phyloP scores from a whole-genome alignment of 2,797 vertebrate species.

The Melanotaenia maccullochi region DNA sequence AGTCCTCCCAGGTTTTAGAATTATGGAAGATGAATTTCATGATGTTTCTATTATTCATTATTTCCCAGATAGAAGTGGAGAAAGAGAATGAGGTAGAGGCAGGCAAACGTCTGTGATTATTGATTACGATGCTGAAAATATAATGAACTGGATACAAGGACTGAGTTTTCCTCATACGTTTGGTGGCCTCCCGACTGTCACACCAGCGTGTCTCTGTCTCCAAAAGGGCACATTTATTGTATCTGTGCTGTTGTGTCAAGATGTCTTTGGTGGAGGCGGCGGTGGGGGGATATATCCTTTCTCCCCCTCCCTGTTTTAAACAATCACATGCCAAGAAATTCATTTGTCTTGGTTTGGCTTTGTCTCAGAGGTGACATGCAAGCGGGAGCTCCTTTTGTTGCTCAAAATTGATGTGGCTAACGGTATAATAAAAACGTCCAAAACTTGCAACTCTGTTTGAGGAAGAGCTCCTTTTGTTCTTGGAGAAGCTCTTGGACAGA shows the following conservation, averaged over 20 bases:
- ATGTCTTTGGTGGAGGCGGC: constrained; percentile 14
- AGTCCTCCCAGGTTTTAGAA: constrained; percentile 58
- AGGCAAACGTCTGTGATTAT: constrained; percentile 61
- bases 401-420: constrained; percentile 78
- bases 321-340: constrained; percentile 75
- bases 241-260: constrained; percentile 75
- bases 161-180: constrained; percentile 56
- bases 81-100: constrained; percentile 42
- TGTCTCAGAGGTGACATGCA: constrained; percentile 79
- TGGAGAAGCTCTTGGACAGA: constrained; percentile 61
- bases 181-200: constrained; percentile 50
- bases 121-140: constrained; percentile 79
- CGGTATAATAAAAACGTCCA: constrained; percentile 80
- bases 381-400: constrained; percentile 74
- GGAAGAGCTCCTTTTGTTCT: constrained; percentile 75
- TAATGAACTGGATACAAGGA: constrained; percentile 66
- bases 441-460: constrained; percentile 69
- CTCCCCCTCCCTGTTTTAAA: constrained; percentile 55
- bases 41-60: constrained; percentile 80
- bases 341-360: constrained; percentile 84
- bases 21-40: constrained; percentile 70
- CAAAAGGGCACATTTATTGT: constrained; percentile 78
- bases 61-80: constrained; percentile 60
- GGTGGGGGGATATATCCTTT: constrained; percentile 50
- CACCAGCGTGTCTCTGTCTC: constrained; percentile 52